Evolutionary conservation across 1,140 invertebrate species (phyloP), one percentile per base, ranked within the genome.

Genomic region (Drosophila punjabiensis): DNA sequence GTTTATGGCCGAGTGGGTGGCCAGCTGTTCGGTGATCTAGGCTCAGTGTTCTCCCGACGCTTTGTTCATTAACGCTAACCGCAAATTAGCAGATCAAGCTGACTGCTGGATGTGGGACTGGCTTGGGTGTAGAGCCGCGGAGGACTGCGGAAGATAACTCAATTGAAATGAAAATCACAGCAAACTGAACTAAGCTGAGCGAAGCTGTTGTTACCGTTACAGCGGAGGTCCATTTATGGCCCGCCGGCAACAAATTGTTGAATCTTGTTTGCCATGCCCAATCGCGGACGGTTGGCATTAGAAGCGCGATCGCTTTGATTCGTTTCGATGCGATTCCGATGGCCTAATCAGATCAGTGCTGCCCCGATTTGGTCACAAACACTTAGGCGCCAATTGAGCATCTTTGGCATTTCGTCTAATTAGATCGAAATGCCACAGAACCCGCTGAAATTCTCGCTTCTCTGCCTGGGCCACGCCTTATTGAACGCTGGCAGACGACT

Each of bases 361-460:
- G 58, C 85, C 76, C 76, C 32, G 75, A 70, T 92, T 92, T 92
- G 89, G 89, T 67, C 69, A 81, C 43, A 91, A 88, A 82, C 88
- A 92, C 84, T 91, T 91, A 77, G 82, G 79, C 82, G 89, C 86
- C 84, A 89, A 92, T 89, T 86, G 89, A 89, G 82, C 73, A 86
- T 86, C 86, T 86, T 86, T 87, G 86, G 86, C 82, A 90, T 91
- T 90, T 82, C 69, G 69, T 82, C 89, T 90, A 90, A 90, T 90
- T 90, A 90, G 76, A 78, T 32, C 20, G 71, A 65, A 82, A 90
- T 90, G 76, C 79, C 79, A 52, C 71, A 65, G 50, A 61, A 78
- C 73, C 63, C 61, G 64, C 52, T 66, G 63, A 80, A 66, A 80
- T 82, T 88, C 83, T 80, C 66, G 71, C 73, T 61, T 43, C 20